Evolutionary conservation across 2,888 invertebrate genomes (phyloP).

Genomic region (Nomada hirtipes): DNA sequence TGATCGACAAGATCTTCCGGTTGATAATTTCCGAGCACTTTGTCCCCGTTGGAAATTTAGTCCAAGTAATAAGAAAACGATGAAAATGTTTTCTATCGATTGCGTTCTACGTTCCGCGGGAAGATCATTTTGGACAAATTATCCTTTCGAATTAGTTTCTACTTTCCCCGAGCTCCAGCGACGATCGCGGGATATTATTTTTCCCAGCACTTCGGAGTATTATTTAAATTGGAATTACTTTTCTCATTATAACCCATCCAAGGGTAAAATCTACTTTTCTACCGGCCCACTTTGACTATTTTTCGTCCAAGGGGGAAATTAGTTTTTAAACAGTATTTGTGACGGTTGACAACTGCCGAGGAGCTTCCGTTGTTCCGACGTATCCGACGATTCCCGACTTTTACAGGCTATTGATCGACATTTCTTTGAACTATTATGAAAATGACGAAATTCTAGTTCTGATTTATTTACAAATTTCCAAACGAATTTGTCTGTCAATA

Average conservation of each 20-base stretch:
- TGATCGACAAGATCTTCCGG: slow-evolving; percentile 9
- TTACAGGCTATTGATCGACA: slow-evolving; percentile 6
- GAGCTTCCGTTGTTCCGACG: slow-evolving; percentile 30
- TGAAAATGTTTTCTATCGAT: slow-evolving; percentile 59
- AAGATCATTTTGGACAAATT: slow-evolving; percentile 62
- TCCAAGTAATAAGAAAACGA: slow-evolving; percentile 15
- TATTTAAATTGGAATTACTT: slow-evolving; percentile 84
- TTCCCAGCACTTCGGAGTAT: slow-evolving; percentile 78
- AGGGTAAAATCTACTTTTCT: slow-evolving; percentile 82
- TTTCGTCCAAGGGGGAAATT: slow-evolving; percentile 64
- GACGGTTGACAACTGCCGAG: slow-evolving; percentile 77
- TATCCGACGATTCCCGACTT: slow-evolving; percentile 14
- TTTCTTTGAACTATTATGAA: not conserved
- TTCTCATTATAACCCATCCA: slow-evolving; percentile 83
- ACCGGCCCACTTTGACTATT: slow-evolving; percentile 79
- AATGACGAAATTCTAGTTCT: too few relatives aligned
- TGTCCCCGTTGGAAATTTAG: too few relatives aligned
- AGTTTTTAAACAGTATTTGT: slow-evolving; percentile 76
- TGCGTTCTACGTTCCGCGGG: slow-evolving; percentile 50
- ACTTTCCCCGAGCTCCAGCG: slow-evolving; percentile 65
- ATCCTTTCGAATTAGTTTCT: slow-evolving; percentile 74
- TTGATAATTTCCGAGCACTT: not conserved
- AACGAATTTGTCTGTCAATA: too few relatives aligned
- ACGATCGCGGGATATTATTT: slow-evolving; percentile 80
- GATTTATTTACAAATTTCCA: too few relatives aligned